Conservation (phyloP, 2,113 vertebrate genomes). For the Octodon degus region DNA sequence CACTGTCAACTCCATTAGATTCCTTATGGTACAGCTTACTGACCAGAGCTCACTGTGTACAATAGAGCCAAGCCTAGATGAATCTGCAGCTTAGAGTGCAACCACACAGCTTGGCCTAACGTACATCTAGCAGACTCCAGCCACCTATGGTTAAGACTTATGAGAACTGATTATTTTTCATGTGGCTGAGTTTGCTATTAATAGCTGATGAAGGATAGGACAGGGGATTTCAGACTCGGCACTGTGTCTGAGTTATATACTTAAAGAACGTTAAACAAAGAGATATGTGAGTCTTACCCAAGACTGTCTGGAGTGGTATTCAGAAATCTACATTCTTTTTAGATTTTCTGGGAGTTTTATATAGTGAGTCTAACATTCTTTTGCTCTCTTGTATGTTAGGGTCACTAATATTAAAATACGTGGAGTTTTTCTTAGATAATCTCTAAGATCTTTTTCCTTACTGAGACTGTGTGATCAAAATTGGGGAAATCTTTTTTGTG, state of each 20-base stretch:
- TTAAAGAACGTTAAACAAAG: constrained; percentile 50
- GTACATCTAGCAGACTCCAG: neutral
- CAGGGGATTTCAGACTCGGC: constrained; percentile 10
- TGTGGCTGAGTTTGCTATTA: neutral
- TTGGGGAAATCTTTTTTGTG: constrained; percentile 33
- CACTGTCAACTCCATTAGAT: neutral
- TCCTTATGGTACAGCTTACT: neutral
- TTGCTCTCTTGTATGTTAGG: constrained; percentile 19
- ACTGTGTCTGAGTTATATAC: neutral
- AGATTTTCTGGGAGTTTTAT: constrained; percentile 29
- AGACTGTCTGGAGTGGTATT: neutral
- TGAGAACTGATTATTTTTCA: constrained; percentile 7
- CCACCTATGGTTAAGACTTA: neutral
- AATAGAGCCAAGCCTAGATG: neutral
- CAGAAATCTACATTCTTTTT: constrained; percentile 54
- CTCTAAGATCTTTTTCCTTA: neutral
- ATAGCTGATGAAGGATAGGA: constrained; percentile 25
- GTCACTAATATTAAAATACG: neutral
- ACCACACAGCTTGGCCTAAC: neutral
- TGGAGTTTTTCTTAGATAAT: constrained; percentile 17
- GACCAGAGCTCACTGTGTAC: neutral
- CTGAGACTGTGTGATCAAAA: neutral
- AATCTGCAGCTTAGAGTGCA: neutral
- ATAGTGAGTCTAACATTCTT: neutral
- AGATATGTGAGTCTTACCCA: neutral